A percentile compares a stretch with the other conserved stretches of the same genome.
Conservation (phyloP, 2,797 vertebrate genomes). For the Rhyacichthys aspro region DNA sequence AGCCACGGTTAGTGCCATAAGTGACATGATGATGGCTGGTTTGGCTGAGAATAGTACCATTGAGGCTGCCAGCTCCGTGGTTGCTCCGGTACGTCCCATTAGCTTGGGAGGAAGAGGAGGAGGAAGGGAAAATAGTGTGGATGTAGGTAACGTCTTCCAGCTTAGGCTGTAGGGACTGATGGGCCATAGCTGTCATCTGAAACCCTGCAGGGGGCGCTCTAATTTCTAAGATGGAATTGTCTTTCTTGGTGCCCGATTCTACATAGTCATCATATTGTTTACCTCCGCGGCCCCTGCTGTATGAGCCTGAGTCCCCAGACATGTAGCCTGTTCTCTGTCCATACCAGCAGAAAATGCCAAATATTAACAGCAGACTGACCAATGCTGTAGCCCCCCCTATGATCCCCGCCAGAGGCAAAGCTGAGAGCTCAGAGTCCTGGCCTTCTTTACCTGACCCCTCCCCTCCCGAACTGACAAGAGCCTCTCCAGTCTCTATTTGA, state of each 20-base stretch:
- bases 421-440: conserved; percentile 79
- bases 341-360: conserved; percentile 93
- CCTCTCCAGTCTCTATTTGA: conserved; percentile 89
- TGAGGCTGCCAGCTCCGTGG: conserved; percentile 73
- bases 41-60: conserved; percentile 91
- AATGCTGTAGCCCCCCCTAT: conserved; percentile 90
- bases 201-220: conserved; percentile 86
- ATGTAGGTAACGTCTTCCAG: conserved; percentile 90
- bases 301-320: conserved; percentile 81
- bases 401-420: conserved; percentile 89
- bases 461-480: conserved; percentile 59
- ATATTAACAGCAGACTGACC: conserved; percentile 89
- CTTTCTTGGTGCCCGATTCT: conserved; percentile 95
- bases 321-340: conserved; percentile 88
- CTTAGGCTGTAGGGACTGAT: conserved; percentile 84
- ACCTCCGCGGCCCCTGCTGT: conserved; percentile 79
- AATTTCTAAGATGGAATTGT: conserved; percentile 93
- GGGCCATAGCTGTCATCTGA: conserved; percentile 91
- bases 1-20: conserved; percentile 91
- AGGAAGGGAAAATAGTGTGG: conserved; percentile 92
- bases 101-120: conserved; percentile 73
- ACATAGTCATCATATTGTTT: conserved; percentile 93
- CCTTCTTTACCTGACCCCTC: conserved; percentile 72
- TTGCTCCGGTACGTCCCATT: conserved; percentile 77
- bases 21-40: conserved; percentile 86